Percentiles rank a stretch among this genome's conserved stretches.
Conservation (phyloP, 2,888 invertebrate species). For the Podabrus alpinus region DNA sequence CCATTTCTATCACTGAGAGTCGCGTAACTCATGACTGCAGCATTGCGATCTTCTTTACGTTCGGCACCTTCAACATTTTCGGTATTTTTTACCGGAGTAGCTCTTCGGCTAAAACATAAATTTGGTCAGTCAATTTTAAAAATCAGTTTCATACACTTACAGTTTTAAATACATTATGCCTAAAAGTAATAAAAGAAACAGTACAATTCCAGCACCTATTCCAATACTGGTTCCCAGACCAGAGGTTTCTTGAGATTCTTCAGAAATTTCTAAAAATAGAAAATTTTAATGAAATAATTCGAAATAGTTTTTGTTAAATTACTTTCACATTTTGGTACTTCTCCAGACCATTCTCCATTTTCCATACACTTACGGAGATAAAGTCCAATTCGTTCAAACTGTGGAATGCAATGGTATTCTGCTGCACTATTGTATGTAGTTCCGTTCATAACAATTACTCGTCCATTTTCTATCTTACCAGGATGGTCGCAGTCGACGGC, state of each 20-base stretch:
- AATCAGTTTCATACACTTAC: slow-evolving; percentile 59
- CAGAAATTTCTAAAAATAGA: slow-evolving; percentile 58
- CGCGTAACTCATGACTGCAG: slow-evolving; percentile 88
- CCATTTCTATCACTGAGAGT: slow-evolving; percentile 74
- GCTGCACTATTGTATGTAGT: slow-evolving; percentile 85
- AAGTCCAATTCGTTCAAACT: slow-evolving; percentile 79
- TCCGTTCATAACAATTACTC: slow-evolving; percentile 83
- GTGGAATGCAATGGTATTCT: slow-evolving; percentile 88
- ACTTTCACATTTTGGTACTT: slow-evolving; percentile 82
- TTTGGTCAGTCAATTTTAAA: neutral
- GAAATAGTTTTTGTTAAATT: neutral
- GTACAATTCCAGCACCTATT: slow-evolving; percentile 80
- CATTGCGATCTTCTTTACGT: slow-evolving; percentile 82
- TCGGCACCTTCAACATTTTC: slow-evolving; percentile 87
- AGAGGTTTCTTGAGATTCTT: slow-evolving; percentile 73
- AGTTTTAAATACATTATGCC: slow-evolving; percentile 81
- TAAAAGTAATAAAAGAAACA: slow-evolving; percentile 76
- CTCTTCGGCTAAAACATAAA: slow-evolving; percentile 69
- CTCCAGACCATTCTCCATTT: slow-evolving; percentile 85
- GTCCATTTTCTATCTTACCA: slow-evolving; percentile 78
- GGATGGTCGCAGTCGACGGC: slow-evolving; percentile 86
- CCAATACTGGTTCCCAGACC: slow-evolving; percentile 81
- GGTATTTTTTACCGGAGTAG: slow-evolving; percentile 84
- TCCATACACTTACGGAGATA: slow-evolving; percentile 83
- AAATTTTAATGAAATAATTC: neutral